Percentiles rank a stretch among this genome's conserved stretches.
Conservation (phyloP, 2,113 vertebrate genomes). For the Heterotis niloticus region DNA sequence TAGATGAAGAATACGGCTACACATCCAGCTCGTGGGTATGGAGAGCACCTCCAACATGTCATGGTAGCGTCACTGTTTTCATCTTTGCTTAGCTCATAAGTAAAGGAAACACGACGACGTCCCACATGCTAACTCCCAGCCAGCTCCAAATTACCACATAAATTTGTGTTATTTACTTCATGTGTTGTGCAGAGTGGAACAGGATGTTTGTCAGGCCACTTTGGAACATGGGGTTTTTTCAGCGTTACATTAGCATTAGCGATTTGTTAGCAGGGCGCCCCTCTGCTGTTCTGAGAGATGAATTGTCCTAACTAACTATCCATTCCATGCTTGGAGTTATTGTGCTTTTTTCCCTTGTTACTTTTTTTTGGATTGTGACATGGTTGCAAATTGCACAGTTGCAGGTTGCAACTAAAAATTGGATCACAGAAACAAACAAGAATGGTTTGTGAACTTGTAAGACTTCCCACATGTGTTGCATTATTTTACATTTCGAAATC, state of each 20-base stretch:
- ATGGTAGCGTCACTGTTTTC: slow-evolving; percentile 3
- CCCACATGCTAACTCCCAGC: slow-evolving; percentile 2
- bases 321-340: slow-evolving; percentile 10
- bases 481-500: too few species aligned
- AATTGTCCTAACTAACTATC: background rate
- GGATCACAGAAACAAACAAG: too few species aligned
- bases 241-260: slow-evolving; percentile 16
- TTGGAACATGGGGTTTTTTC: background rate
- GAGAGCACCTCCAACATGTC: slow-evolving; percentile 4
- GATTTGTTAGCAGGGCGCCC: background rate
- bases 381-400: too few species aligned
- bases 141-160: slow-evolving; percentile 11
- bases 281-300: background rate
- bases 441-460: too few species aligned
- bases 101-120: slow-evolving; percentile 11
- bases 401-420: too few species aligned
- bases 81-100: slow-evolving; percentile 13
- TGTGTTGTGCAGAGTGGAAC: background rate
- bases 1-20: slow-evolving; percentile 28
- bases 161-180: slow-evolving; percentile 19
- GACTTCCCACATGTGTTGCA: too few species aligned
- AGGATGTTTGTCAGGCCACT: background rate
- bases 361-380: too few species aligned
- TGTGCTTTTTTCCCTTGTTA: background rate
- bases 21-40: slow-evolving; percentile 54